Evolutionary conservation across 2,888 invertebrate genomes (phyloP), one percentile per base, ranked within the genome.

Genomic region (Hyposoter didymator): DNA sequence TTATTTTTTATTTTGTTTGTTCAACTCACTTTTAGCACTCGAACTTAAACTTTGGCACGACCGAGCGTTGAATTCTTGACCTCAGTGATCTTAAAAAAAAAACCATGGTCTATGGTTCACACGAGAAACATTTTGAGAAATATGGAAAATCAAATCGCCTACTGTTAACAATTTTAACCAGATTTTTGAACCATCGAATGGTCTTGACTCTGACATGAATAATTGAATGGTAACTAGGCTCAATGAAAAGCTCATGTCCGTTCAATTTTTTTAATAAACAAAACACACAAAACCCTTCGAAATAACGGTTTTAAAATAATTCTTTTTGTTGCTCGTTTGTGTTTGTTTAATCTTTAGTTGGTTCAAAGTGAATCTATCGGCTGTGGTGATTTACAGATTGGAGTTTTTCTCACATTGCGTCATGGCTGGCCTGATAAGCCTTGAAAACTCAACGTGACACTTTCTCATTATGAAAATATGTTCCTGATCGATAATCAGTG

Each of bases 1-100:
- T 45, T 43, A 78, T 67, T 66, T 49, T 64, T 47, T 5, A 52
- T 35, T 45, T 67, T 78, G 49, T 52, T 39, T 73, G 22, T 45
- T 72, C 52, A 59, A 59, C 59, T 59, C 59, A 59, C 59, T 59
- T 59, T 59, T 49, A 22, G 35, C 49, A 72, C 52, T 72, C 52
- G 72, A 52, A 49, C 49, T 72, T 72, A 72, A 28, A 49, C 72
- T 35, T 55, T 72, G 52, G 72, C 32, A 72, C 49, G 72, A 72
- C 49, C 52, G 32, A 72, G 72, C 72, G 52, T 72, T 72, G 35
- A 72, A 52, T 72, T 72, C 59, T 59, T 59, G 59, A 28, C 59
- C 59, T 59, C 59, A 28, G 28, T 59, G 28, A 59, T 59, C 59
- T 59, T 59, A 59, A 59, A 59, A 59, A 39, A 59, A 59, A 59